Conservation (phyloP, 1,140 invertebrate species). For the Zaprionus tsacasi region DNA sequence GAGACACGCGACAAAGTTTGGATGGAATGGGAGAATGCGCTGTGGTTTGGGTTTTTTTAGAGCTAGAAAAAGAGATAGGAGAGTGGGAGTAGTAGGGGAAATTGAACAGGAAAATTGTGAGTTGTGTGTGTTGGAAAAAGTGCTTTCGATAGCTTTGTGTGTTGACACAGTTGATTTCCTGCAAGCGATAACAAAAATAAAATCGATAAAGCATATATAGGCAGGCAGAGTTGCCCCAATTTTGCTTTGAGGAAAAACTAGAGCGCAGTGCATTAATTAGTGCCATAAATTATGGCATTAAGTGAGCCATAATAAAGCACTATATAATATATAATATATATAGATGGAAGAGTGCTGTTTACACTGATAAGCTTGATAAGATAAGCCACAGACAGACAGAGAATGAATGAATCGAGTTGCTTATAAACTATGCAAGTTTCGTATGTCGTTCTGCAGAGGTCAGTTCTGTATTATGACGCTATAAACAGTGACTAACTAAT, state of each 20-base stretch:
- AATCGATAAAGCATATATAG: conserved; percentile 43
- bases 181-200: conserved; percentile 23
- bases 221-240: conserved; percentile 24
- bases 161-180: conserved; percentile 48
- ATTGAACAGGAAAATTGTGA: conserved; percentile 6
- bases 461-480: conserved; percentile 25
- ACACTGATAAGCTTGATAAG: conserved; percentile 42
- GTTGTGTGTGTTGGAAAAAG: conserved; percentile 42
- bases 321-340: neutral
- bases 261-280: conserved; percentile 37
- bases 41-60: no score
- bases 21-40: conserved; percentile 11
- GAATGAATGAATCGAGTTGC: neutral
- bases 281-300: conserved; percentile 36
- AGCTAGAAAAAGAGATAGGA: neutral
- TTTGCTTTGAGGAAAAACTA: neutral
- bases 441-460: conserved; percentile 3
- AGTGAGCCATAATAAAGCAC: conserved; percentile 13
- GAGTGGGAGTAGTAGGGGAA: conserved; percentile 11
- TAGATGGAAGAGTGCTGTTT: neutral
- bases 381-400: conserved; percentile 25
- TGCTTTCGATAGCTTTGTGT: conserved; percentile 60
- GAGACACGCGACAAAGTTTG: conserved; percentile 61
- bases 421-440: neutral
- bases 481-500: neutral